Base-by-base conservation (phyloP, 2,113 vertebrate species). In the Lophochroa leadbeateri region DNA sequence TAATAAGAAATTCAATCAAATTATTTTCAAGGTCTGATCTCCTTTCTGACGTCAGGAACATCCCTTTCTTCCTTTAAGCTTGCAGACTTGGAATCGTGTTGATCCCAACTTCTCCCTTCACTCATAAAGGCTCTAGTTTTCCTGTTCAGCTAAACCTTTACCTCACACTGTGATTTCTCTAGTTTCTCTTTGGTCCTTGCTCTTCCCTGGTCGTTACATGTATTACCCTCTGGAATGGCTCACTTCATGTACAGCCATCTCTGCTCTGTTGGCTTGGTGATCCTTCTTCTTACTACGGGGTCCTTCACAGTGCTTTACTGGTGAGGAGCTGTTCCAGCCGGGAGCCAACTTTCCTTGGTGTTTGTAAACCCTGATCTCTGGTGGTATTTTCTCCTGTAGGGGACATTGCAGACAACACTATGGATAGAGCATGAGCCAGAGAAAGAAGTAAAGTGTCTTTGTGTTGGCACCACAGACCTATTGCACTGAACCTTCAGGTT, bases 161-260 rank as follows among this genome's bases (percentile, higher is more conserved):
- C 19, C 35, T 55, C 41, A 35, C 39, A 17, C 17, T 17, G 33
- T 35, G n/a, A 14, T 31, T 77, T 47, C 41, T 87, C 35, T 46
- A 49, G 3, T 39, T 78, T 60, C 23, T 44, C 25, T 67, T 44
- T 17, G 4, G 13, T 67, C 31, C 43, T 68, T 49, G 41, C 10
- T n/a, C 13, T 87, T 83, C 11, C 13, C 10, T 5, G 6, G 39
- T 27, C 25, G 18, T 21, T 63, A 17, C 3, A 4, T 4, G 29
- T 44, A 18, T 43, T 58, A 35, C 8, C 18, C n/a, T 35, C 21
- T 8, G 4, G 33, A 13, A 33, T 58, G 39, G 19, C 21, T 85
- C 0, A 0, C 15, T 21, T 70, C 21, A 1, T 15, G 24, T 47
- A 57, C 10, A 8, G 5, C 37, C 7, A 5, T 28, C 2, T 20